Evolutionary conservation across 1,140 invertebrate genomes (phyloP), one percentile per base, ranked within the genome.

Genomic region (Aethina tumida): DNA sequence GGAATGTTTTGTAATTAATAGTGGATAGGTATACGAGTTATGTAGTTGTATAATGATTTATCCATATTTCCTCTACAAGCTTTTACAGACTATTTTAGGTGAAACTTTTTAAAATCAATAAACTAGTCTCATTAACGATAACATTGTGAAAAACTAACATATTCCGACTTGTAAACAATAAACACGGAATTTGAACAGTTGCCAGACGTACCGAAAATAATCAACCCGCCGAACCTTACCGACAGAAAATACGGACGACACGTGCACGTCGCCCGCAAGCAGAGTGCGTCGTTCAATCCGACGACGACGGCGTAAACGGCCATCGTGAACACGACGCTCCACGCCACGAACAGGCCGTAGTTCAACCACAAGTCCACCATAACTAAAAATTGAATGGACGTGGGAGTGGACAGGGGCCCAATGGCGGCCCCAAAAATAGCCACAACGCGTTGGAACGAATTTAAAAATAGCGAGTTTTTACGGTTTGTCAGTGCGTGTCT

Each of bases 261-360:
- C 6, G 15, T 15, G 22, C 22, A 12, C 22, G 7, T 8, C 22
- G 22, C 22, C 22, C 22, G 7, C 22, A 12, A 24, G 7, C 22
- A 24, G n/a, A 24, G 22, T 12, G 22, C 12, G 9, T 37, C 9
- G 34, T 12, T 30, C 25, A 38, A 27, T 2, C 36, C 36, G n/a
- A 35, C 29, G 14, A 43, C 32, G 26, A 48, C 41, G 3, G 41
- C 46, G 38, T 48, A 48, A 15, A 41, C n/a, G 17, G 43, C 31
- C 18, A 43, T 31, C 12, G 40, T 15, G 19, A 48, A 22, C 20
- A 45, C 10, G 17, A 28, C n/a, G 9, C 10, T 29, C 46, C 46
- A 48, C n/a, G 35, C 17, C 7, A 36, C 19, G 15, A 39, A 8
- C 22, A 47, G 28, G 4, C 25, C 10, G 19, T 29, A 43, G 21